Evolutionary conservation across 1,140 invertebrate species (phyloP).

Genomic region (Alviniconcha marisindica): DNA sequence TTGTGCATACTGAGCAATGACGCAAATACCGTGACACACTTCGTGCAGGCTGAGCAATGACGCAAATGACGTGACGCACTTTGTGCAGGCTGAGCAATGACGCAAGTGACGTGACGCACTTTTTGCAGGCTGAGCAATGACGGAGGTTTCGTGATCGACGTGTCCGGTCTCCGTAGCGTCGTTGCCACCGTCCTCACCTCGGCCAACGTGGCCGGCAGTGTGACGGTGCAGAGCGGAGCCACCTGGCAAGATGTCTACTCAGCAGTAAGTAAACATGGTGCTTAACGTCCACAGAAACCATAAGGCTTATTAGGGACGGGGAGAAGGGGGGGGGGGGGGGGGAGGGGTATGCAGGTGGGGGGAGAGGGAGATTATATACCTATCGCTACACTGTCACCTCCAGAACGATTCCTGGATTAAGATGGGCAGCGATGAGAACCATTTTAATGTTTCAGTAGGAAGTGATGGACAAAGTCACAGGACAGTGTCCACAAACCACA

Average conservation of each 20-base stretch:
- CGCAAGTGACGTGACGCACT: not conserved
- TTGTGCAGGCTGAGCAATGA: not conserved
- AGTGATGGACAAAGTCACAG: no score
- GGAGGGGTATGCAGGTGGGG: no score
- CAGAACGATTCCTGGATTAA: no score
- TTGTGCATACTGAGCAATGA: not conserved
- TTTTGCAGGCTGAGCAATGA: not conserved
- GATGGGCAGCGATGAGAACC: no score
- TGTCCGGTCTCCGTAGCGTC: not conserved
- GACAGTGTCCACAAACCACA: no score
- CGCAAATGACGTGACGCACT: not conserved
- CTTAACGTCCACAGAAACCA: no score
- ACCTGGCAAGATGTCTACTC: slow-evolving; percentile 50
- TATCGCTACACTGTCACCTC: no score
- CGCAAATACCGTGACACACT: not conserved
- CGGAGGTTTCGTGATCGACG: slow-evolving; percentile 4
- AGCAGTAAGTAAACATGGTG: not conserved
- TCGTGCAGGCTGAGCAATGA: not conserved
- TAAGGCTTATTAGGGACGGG: no score
- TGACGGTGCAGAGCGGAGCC: slow-evolving; percentile 45
- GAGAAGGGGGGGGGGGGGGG: no score
- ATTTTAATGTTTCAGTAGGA: no score
- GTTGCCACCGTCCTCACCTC: slow-evolving; percentile 18
- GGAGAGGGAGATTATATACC: no score
- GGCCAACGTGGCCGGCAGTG: slow-evolving; percentile 21